A percentile compares a stretch with the other conserved stretches of the same genome.
phyloP scores from a whole-genome alignment of 2,797 vertebrate species.

The Spea hammondii region DNA sequence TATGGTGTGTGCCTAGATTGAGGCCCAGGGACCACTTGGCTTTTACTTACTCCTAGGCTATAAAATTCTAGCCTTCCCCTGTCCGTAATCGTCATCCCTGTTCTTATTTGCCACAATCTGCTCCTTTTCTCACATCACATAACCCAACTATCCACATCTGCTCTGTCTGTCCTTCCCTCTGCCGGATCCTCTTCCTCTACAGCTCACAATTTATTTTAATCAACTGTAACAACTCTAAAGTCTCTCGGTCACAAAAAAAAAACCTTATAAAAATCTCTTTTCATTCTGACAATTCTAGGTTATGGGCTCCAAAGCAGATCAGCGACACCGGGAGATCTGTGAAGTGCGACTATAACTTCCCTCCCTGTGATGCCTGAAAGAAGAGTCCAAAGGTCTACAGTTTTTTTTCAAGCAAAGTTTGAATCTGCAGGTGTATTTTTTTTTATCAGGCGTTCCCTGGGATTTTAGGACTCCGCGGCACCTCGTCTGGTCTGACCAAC shows the following conservation, averaged over 20 bases:
- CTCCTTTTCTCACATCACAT: not conserved
- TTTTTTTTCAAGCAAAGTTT: constrained; percentile 1
- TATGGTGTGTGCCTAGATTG: no score
- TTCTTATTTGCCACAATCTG: not conserved
- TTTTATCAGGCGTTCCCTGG: not conserved
- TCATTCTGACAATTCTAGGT: not conserved
- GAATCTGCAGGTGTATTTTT: not conserved
- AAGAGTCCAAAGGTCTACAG: not conserved
- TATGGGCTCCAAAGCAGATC: not conserved
- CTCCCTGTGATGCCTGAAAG: not conserved
- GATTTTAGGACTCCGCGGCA: constrained; percentile 6
- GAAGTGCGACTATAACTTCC: not conserved
- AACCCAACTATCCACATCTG: not conserved
- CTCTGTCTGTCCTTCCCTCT: not conserved
- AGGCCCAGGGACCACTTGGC: no score
- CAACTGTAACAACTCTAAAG: not conserved
- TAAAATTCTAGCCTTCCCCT: not conserved
- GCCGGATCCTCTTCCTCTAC: not conserved
- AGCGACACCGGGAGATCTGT: not conserved
- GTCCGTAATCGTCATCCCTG: not conserved
- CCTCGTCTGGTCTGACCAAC: not conserved
- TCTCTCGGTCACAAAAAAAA: not conserved
- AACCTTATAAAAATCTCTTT: not conserved
- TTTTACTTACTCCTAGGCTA: no score
- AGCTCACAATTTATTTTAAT: not conserved